Evolutionary conservation across 1,140 invertebrate genomes (phyloP).

Genomic region (Drosophila kikkawai): DNA sequence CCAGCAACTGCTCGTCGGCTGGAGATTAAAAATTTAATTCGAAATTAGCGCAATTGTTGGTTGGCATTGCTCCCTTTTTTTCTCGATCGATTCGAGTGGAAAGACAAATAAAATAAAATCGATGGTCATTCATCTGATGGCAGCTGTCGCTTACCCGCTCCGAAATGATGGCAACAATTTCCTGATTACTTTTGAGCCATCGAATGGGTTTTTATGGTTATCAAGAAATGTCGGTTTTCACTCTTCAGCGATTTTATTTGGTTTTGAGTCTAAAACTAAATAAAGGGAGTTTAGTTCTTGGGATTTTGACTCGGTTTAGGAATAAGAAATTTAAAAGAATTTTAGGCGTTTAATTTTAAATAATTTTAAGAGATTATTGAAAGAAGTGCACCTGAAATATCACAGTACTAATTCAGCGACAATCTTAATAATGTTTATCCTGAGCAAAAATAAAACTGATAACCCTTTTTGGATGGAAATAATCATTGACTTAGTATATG

Average conservation of each 20-base stretch:
- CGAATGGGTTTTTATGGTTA: constrained; percentile 63
- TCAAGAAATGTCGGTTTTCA: constrained; percentile 55
- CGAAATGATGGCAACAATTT: constrained; percentile 75
- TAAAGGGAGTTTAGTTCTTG: too few relatives aligned
- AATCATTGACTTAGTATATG: too few relatives aligned
- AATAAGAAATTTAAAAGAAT: too few relatives aligned
- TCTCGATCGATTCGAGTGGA: constrained; percentile 41
- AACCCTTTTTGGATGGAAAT: too few relatives aligned
- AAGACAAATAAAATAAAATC: constrained; percentile 72
- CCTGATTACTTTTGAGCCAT: constrained; percentile 72
- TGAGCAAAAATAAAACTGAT: too few relatives aligned
- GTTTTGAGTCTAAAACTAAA: neutral
- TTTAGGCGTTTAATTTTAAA: too few relatives aligned
- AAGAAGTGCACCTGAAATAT: too few relatives aligned
- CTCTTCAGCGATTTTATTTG: constrained; percentile 34
- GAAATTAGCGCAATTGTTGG: constrained; percentile 83
- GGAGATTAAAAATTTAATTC: constrained; percentile 82
- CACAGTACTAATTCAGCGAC: too few relatives aligned
- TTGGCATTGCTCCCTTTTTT: constrained; percentile 73
- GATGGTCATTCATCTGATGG: constrained; percentile 28
- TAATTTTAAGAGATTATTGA: too few relatives aligned
- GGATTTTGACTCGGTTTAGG: neutral
- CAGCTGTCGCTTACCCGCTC: constrained; percentile 41
- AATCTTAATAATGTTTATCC: too few relatives aligned
- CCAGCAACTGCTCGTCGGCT: constrained; percentile 53